phyloP scores from a whole-genome alignment of 1,140 invertebrate species.

The Psix sp. region DNA sequence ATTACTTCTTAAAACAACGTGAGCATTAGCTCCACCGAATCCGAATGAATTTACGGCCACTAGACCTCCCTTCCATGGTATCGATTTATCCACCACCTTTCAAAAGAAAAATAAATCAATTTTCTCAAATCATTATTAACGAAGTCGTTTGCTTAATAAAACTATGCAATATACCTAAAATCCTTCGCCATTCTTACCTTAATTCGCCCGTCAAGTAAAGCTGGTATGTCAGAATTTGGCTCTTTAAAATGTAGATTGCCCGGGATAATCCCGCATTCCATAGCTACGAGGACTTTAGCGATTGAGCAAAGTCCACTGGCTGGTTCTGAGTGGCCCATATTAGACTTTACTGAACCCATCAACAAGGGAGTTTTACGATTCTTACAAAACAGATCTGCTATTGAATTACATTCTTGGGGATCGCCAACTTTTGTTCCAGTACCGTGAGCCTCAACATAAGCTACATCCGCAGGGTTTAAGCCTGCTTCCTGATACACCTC shows the following conservation, averaged over 20 bases:
- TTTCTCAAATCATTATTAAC: too few relatives aligned
- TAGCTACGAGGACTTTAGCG: constrained; percentile 93
- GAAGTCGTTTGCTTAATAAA: too few relatives aligned
- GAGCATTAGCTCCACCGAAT: constrained; percentile 97
- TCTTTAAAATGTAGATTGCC: constrained; percentile 91
- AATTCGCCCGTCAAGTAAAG: constrained; percentile 89
- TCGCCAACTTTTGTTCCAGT: constrained; percentile 97
- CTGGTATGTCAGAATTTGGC: constrained; percentile 93
- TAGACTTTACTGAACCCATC: constrained; percentile 97
- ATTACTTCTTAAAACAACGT: constrained; percentile 89
- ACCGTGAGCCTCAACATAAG: constrained; percentile 96
- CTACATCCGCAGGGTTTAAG: constrained; percentile 87
- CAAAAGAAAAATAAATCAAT: constrained; percentile 1
- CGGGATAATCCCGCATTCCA: constrained; percentile 92
- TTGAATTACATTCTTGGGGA: constrained; percentile 96
- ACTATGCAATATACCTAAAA: too few relatives aligned
- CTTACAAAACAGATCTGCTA: constrained; percentile 94
- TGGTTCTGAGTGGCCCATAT: constrained; percentile 98
- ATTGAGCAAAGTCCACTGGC: constrained; percentile 94
- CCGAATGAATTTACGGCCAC: constrained; percentile 97
- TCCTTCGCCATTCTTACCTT: too few relatives aligned
- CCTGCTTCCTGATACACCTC: constrained; percentile 90
- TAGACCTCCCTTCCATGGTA: constrained; percentile 89
- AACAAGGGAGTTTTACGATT: constrained; percentile 87
- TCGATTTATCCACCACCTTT: constrained; percentile 88